Conservation (phyloP, 1,140 invertebrate genomes). For the Galleria mellonella region DNA sequence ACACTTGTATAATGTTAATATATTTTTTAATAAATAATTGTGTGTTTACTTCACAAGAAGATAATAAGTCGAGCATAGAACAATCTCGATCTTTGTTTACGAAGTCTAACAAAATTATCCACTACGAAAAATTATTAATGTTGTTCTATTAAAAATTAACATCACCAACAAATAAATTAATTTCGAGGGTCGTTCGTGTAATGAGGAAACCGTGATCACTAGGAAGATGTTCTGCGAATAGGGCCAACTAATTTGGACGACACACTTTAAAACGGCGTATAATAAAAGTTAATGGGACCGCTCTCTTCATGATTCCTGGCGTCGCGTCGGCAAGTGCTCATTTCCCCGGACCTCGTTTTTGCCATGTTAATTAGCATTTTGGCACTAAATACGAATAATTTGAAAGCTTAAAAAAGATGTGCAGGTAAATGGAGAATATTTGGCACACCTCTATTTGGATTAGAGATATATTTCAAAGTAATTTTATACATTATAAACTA, state of each 20-base stretch:
- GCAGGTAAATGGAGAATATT: constrained; percentile 1
- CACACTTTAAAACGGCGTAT: constrained; percentile 52
- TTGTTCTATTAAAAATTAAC: too few species aligned
- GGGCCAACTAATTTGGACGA: constrained; percentile 62
- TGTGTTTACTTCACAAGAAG: too few species aligned
- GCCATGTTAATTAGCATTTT: constrained; percentile 62
- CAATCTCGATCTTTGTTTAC: too few species aligned
- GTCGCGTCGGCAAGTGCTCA: constrained; percentile 30
- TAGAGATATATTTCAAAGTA: too few species aligned
- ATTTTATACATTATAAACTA: too few species aligned
- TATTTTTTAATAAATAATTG: too few species aligned
- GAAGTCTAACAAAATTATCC: too few species aligned
- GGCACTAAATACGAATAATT: constrained; percentile 54
- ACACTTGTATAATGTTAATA: too few species aligned
- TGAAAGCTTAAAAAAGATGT: constrained; percentile 23
- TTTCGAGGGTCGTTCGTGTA: constrained; percentile 25
- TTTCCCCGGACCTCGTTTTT: constrained; percentile 42
- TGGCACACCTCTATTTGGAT: too few species aligned
- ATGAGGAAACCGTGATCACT: constrained; percentile 22
- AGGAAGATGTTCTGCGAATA: constrained; percentile 41
- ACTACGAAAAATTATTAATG: too few species aligned
- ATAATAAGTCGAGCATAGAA: too few species aligned
- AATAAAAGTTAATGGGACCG: constrained; percentile 64
- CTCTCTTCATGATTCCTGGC: constrained; percentile 57
- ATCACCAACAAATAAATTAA: constrained; percentile 19